These are phyloP conservation scores for Myotis davidii DNA, from an alignment of 2,113 vertebrate genomes.

Conservation along the genomic window DNA sequence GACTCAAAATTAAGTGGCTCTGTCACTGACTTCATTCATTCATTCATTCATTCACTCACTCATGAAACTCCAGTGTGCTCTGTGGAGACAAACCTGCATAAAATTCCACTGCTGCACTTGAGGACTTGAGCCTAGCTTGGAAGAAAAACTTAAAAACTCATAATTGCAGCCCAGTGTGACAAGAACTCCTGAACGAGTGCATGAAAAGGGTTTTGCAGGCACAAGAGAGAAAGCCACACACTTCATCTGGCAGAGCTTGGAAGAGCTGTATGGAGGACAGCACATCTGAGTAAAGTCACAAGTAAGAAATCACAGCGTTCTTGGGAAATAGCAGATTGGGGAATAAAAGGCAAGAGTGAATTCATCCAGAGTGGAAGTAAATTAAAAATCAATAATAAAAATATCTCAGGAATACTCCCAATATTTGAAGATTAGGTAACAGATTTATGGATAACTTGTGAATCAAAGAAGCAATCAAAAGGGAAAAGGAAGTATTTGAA, in stretches of 20 bases:
- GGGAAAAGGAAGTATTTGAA: background rate
- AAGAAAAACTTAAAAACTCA: background rate
- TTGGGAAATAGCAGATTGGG: background rate
- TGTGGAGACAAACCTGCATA: background rate
- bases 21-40: background rate
- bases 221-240: background rate
- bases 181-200: too few relatives aligned
- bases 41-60: background rate
- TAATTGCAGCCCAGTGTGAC: background rate
- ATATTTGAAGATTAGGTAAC: background rate
- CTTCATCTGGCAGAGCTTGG: background rate
- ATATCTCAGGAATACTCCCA: background rate
- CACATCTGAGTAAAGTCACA: background rate
- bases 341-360: background rate
- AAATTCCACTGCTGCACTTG: background rate
- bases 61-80: background rate
- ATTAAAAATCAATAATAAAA: constrained; percentile 9
- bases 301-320: background rate
- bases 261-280: background rate
- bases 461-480: constrained; percentile 26
- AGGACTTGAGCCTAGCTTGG: background rate
- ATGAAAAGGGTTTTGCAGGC: background rate
- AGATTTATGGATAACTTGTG: constrained; percentile 7
- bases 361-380: background rate
- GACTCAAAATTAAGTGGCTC: background rate